Conservation (phyloP, 92 coral and sea anemone species). For the Pocillopora meandrina region DNA sequence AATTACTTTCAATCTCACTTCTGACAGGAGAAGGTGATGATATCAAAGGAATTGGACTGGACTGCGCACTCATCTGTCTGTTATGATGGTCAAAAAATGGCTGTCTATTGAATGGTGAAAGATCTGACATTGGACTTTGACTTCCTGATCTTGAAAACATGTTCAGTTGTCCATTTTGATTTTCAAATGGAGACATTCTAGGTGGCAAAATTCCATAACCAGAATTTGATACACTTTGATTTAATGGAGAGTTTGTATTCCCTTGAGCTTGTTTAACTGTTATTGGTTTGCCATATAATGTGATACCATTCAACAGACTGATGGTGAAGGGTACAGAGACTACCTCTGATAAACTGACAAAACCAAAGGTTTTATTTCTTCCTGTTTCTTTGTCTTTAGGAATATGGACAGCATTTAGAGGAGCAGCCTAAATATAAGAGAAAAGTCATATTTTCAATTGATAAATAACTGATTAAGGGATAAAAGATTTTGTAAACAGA, state of each 20-base stretch:
- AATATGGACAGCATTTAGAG: slow-evolving; percentile 80
- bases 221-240: slow-evolving; percentile 35
- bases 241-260: slow-evolving; percentile 27
- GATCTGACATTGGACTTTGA: background rate
- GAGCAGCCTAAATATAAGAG: slow-evolving; percentile 75
- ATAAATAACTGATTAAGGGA: no score
- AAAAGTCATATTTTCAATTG: no score
- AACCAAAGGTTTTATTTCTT: slow-evolving; percentile 73
- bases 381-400: slow-evolving; percentile 94
- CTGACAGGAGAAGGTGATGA: slow-evolving; percentile 15
- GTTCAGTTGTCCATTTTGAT: slow-evolving; percentile 10
- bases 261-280: slow-evolving; percentile 55
- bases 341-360: slow-evolving; percentile 80
- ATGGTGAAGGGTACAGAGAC: slow-evolving; percentile 82
- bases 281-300: slow-evolving; percentile 73
- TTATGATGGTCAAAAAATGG: slow-evolving; percentile 9
- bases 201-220: background rate
- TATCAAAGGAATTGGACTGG: background rate
- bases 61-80: background rate
- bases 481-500: no score
- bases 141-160: background rate
- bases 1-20: background rate
- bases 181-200: slow-evolving; percentile 9
- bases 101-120: background rate
- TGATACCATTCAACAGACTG: slow-evolving; percentile 78